phyloP scores from a whole-genome alignment of 1,140 invertebrate genomes.

The Spodoptera frugiperda region DNA sequence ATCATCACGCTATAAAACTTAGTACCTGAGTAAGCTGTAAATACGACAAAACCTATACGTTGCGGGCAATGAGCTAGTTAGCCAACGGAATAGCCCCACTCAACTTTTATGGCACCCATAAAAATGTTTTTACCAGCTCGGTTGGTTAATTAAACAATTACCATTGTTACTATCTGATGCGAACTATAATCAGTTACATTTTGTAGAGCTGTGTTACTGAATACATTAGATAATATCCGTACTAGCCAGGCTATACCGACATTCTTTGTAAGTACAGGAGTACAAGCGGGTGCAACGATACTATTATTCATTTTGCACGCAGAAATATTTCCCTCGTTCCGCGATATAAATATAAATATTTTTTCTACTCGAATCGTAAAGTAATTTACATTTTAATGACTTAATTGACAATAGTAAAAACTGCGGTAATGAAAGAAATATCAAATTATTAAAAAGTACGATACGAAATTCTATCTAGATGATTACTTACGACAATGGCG shows the following conservation, averaged over 20 bases:
- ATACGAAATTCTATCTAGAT: no score
- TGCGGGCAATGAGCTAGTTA: slow-evolving; percentile 44
- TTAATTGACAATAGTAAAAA: slow-evolving; percentile 22
- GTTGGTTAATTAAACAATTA: slow-evolving; percentile 53
- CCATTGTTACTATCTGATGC: slow-evolving; percentile 40
- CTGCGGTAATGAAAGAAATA: background rate
- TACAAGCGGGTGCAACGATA: slow-evolving; percentile 11
- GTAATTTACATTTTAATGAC: slow-evolving; percentile 36
- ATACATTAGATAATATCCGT: slow-evolving; percentile 21
- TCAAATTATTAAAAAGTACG: background rate
- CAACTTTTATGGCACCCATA: slow-evolving; percentile 51
- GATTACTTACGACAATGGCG: slow-evolving; percentile 11
- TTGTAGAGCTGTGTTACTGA: slow-evolving; percentile 27
- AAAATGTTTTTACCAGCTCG: slow-evolving; percentile 49
- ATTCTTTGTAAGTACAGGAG: background rate
- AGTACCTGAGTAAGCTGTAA: slow-evolving; percentile 44
- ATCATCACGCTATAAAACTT: slow-evolving; percentile 45
- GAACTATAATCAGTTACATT: slow-evolving; percentile 44
- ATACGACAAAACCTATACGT: slow-evolving; percentile 21
- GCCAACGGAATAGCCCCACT: slow-evolving; percentile 35
- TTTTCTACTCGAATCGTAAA: background rate
- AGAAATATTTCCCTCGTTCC: slow-evolving; percentile 25
- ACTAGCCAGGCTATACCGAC: background rate
- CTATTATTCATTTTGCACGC: slow-evolving; percentile 23
- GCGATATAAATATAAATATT: background rate